Percentiles rank a stretch among this genome's conserved stretches.
Evolutionary conservation across 1,140 invertebrate species (phyloP).

Genomic region (Anthonomus grandis): DNA sequence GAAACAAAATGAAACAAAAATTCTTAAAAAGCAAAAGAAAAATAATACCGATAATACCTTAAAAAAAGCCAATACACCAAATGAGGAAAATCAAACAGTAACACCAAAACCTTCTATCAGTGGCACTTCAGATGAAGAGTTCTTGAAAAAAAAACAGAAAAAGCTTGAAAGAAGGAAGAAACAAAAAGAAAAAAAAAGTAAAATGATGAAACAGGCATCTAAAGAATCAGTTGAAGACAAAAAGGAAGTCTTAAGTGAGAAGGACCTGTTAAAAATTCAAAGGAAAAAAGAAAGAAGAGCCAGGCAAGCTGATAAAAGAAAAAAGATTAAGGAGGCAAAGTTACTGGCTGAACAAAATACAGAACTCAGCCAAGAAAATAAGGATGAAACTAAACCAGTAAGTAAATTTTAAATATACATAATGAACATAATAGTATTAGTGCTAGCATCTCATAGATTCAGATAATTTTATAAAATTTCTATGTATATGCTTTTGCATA

Average conservation of each 20-base stretch:
- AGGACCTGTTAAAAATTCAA: constrained; percentile 29
- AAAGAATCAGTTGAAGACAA: constrained; percentile 30
- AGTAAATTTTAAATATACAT: too few relatives aligned
- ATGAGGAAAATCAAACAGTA: not conserved
- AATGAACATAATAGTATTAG: too few relatives aligned
- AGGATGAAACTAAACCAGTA: too few relatives aligned
- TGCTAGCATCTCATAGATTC: constrained; percentile 2
- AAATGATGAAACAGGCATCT: constrained; percentile 27
- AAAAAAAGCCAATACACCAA: not conserved
- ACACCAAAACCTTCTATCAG: not conserved
- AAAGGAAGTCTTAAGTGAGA: constrained; percentile 25
- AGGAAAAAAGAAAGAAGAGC: constrained; percentile 31
- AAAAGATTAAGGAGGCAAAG: constrained; percentile 23
- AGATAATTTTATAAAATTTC: too few relatives aligned
- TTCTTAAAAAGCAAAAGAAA: constrained; percentile 9
- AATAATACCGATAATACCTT: too few relatives aligned
- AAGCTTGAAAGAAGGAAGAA: constrained; percentile 5
- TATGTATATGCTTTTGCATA: too few relatives aligned
- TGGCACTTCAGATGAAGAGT: not conserved
- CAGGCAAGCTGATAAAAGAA: constrained; percentile 34
- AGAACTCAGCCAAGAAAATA: constrained; percentile 12
- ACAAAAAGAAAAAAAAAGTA: constrained; percentile 11
- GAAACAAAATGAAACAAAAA: constrained; percentile 25
- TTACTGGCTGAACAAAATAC: constrained; percentile 28
- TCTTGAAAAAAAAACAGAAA: constrained; percentile 8